These are phyloP conservation scores for Heliocidaris tuberculata DNA, from an alignment of 35 echinoderm and acorn worm species.

Conservation along the genomic window DNA sequence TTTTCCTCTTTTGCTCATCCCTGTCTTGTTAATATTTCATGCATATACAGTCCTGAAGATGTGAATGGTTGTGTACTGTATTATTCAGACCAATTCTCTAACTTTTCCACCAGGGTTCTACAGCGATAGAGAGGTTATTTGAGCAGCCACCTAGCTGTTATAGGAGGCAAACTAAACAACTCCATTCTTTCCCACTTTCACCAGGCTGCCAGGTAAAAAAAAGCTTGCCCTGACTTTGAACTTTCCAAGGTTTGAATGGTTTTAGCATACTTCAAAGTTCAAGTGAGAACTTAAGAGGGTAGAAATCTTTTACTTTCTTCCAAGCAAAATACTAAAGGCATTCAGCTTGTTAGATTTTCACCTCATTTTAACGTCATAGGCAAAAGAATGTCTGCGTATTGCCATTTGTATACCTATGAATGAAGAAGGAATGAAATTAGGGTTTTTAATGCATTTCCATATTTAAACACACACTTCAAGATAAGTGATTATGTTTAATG, in stretches of 20 bases:
- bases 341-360: not conserved
- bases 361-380: not conserved
- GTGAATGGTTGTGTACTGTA: too few relatives aligned
- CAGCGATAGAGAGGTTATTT: too few relatives aligned
- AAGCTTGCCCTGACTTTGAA: not conserved
- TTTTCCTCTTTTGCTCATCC: too few relatives aligned
- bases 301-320: not conserved
- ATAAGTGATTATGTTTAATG: not conserved
- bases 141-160: too few relatives aligned
- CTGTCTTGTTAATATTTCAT: too few relatives aligned
- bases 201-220: not conserved
- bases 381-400: not conserved
- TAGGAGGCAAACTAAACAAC: too few relatives aligned
- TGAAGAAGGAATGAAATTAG: not conserved
- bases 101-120: too few relatives aligned
- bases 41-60: too few relatives aligned
- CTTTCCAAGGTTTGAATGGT: not conserved
- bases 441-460: not conserved
- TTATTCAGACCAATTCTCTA: too few relatives aligned
- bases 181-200: too few relatives aligned
- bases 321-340: not conserved
- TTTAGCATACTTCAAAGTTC: not conserved
- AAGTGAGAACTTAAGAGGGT: not conserved
- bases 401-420: not conserved
- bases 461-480: not conserved